phyloP scores from a whole-genome alignment of 2,797 vertebrate genomes.

The Melanotaenia pygmaea region DNA sequence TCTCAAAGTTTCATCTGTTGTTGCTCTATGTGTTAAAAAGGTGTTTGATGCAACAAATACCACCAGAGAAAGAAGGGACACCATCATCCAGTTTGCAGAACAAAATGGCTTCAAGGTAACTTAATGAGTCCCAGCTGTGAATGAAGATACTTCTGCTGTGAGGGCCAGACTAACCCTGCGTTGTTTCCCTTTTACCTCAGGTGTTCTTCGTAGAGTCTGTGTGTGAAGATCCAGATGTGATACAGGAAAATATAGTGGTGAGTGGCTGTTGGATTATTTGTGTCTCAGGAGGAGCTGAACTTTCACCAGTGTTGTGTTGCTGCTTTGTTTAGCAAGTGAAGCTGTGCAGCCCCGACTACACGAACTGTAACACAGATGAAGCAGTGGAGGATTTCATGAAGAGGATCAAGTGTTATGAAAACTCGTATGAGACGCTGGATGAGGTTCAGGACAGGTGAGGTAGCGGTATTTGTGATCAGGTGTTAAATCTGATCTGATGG shows the following conservation, averaged over 20 bases:
- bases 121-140: no score
- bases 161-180: not conserved
- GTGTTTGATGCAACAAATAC: constrained; percentile 99
- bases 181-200: constrained; percentile 65
- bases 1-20: not conserved
- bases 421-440: constrained; percentile 93
- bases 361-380: constrained; percentile 92
- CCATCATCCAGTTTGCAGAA: constrained; percentile 93
- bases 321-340: constrained; percentile 92
- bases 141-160: accelerated
- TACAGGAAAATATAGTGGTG: constrained; percentile 97
- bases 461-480: not conserved
- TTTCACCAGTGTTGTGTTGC: not conserved
- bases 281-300: not conserved
- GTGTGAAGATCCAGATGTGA: constrained; percentile 97
- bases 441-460: constrained; percentile 93
- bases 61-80: constrained; percentile 93
- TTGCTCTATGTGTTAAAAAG: constrained; percentile 64
- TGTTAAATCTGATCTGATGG: not conserved
- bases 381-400: constrained; percentile 96
- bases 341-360: constrained; percentile 95
- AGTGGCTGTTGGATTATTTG: constrained; percentile 60
- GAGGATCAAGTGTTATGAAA: constrained; percentile 97
- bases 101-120: constrained; percentile 96
- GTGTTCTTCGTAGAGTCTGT: constrained; percentile 98